phyloP scores from a whole-genome alignment of 2,888 invertebrate genomes.

The Baronia brevicornis region DNA sequence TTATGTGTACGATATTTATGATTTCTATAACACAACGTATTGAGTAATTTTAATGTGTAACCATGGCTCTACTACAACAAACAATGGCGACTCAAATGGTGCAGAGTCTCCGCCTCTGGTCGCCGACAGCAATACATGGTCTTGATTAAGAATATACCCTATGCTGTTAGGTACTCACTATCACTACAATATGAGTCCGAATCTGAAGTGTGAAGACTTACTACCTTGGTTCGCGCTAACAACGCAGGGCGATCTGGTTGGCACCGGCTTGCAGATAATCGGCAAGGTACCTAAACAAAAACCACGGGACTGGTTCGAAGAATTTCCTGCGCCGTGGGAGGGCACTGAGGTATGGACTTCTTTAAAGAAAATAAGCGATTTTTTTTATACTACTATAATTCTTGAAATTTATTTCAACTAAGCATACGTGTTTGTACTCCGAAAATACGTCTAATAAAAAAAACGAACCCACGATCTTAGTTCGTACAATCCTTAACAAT shows the following conservation, averaged over 20 bases:
- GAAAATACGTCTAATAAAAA: too few species aligned
- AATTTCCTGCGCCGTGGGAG: constrained; percentile 20
- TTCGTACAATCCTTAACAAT: too few species aligned
- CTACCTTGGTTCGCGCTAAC: constrained; percentile 51
- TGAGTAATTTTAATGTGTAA: background rate
- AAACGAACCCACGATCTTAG: background rate
- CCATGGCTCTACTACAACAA: too few species aligned
- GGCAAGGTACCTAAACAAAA: constrained; percentile 31
- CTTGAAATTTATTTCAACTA: too few species aligned
- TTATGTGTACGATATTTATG: too few species aligned
- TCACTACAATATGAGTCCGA: constrained; percentile 46
- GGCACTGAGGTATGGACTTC: constrained; percentile 26
- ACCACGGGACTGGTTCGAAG: constrained; percentile 44
- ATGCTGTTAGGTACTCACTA: constrained; percentile 46
- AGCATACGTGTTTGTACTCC: too few species aligned
- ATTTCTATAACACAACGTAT: background rate
- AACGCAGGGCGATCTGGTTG: constrained; percentile 40
- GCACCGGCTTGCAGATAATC: constrained; percentile 47
- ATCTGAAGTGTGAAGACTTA: constrained; percentile 41
- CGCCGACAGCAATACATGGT: too few species aligned
- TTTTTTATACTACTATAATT: too few species aligned
- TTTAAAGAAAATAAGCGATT: background rate
- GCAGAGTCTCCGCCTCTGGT: too few species aligned
- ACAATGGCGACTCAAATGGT: too few species aligned
- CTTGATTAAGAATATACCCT: too few species aligned